These are phyloP conservation scores for Brachionus rubens DNA, from an alignment of 1,140 invertebrate genomes.

Conservation along the genomic window DNA sequence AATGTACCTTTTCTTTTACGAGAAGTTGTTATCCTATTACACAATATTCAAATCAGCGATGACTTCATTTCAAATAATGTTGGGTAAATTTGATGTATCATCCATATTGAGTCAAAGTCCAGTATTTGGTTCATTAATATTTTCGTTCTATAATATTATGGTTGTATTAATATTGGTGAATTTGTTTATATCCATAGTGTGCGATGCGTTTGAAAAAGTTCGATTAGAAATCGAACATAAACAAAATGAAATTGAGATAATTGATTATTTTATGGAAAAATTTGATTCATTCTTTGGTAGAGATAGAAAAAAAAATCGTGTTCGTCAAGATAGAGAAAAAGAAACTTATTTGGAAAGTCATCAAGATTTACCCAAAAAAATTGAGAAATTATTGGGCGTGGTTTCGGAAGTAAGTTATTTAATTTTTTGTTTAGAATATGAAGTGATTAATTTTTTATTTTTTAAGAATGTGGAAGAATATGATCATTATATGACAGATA, in stretches of 20 bases:
- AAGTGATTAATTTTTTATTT: no score
- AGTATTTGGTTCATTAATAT: background rate
- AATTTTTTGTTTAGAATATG: no score
- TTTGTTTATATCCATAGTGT: slow-evolving; percentile 40
- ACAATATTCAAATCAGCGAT: slow-evolving; percentile 2
- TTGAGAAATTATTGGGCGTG: no score
- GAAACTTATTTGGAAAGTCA: no score
- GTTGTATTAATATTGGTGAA: slow-evolving; percentile 21
- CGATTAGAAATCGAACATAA: background rate
- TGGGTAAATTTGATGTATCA: slow-evolving; percentile 42
- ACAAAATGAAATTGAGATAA: background rate
- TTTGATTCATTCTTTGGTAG: no score
- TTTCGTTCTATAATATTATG: slow-evolving; percentile 18
- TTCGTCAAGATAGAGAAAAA: no score
- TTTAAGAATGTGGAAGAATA: no score
- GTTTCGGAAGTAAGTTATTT: no score
- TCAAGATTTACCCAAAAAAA: no score
- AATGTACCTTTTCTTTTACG: slow-evolving; percentile 63
- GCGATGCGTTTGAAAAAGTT: slow-evolving; percentile 3
- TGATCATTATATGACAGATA: no score
- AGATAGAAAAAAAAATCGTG: no score
- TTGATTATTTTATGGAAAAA: slow-evolving; percentile 16
- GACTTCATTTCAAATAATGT: slow-evolving; percentile 43
- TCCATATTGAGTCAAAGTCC: background rate
- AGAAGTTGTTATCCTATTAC: background rate